Evolutionary conservation across 2,113 vertebrate genomes (phyloP).

Genomic region (Vidua macroura): DNA sequence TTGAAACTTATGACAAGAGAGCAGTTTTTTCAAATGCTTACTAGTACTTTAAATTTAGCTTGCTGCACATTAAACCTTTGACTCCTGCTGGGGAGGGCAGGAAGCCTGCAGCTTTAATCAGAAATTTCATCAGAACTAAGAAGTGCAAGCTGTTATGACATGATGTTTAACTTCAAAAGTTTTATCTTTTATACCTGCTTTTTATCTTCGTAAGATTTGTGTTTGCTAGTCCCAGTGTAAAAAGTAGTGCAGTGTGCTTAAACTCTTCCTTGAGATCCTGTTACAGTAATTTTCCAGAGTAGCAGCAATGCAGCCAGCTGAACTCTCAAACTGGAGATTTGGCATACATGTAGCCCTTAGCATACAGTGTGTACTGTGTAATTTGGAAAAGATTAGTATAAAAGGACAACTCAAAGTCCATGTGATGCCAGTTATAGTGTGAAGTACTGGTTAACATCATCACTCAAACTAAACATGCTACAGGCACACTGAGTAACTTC

Average conservation of each 20-base stretch:
- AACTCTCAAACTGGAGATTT: constrained; percentile 39
- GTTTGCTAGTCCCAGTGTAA: neutral
- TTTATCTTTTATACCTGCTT: neutral
- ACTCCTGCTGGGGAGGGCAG: neutral
- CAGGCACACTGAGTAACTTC: neutral
- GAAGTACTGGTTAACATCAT: constrained; percentile 48
- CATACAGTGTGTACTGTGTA: neutral
- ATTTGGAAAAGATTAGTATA: constrained; percentile 54
- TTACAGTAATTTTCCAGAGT: constrained; percentile 43
- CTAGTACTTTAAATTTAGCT: neutral
- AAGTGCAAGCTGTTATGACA: neutral
- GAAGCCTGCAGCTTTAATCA: neutral
- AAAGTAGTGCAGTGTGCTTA: neutral
- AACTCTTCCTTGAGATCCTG: neutral
- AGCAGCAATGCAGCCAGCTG: neutral
- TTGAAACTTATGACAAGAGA: neutral
- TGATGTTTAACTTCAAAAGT: neutral
- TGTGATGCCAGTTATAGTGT: constrained; percentile 42
- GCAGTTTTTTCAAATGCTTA: neutral
- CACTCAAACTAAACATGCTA: neutral
- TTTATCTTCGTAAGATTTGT: neutral
- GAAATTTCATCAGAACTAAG: neutral
- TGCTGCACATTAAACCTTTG: neutral
- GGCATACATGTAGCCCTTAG: neutral
- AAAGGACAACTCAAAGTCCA: constrained; percentile 8